Evolutionary conservation across 2,888 invertebrate species (phyloP).

Genomic region (Gastrophysa polygoni): DNA sequence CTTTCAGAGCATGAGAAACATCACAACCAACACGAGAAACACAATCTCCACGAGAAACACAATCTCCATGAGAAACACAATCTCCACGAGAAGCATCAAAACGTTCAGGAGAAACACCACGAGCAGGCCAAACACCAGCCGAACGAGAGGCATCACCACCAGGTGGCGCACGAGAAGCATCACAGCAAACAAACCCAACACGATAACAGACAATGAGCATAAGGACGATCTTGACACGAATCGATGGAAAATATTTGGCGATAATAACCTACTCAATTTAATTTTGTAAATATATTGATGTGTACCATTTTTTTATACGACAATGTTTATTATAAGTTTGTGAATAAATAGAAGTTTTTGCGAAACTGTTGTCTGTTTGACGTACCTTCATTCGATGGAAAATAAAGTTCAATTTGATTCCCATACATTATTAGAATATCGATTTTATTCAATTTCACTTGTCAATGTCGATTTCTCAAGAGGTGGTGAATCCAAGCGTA

Average conservation of each 20-base stretch:
- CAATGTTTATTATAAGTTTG: not conserved
- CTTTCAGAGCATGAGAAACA: slow-evolving; percentile 19
- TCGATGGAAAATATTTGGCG: no score
- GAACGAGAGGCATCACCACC: not conserved
- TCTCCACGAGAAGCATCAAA: not conserved
- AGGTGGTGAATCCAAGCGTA: no score
- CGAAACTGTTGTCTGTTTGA: not conserved
- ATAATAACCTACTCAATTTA: no score
- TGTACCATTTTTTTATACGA: not conserved
- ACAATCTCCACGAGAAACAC: not conserved
- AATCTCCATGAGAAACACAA: not conserved
- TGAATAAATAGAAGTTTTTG: not conserved
- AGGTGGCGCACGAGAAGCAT: not conserved
- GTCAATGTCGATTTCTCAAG: no score
- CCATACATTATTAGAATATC: no score
- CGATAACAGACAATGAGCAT: not conserved
- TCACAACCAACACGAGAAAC: slow-evolving; percentile 11
- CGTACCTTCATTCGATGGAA: no score
- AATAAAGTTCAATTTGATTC: no score
- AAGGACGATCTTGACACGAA: no score
- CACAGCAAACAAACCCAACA: not conserved
- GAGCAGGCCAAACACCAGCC: no score
- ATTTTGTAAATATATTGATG: not conserved
- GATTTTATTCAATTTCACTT: no score
- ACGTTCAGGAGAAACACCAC: not conserved